phyloP scores from a whole-genome alignment of 2,797 vertebrate species.

The Graptemys geographica region DNA sequence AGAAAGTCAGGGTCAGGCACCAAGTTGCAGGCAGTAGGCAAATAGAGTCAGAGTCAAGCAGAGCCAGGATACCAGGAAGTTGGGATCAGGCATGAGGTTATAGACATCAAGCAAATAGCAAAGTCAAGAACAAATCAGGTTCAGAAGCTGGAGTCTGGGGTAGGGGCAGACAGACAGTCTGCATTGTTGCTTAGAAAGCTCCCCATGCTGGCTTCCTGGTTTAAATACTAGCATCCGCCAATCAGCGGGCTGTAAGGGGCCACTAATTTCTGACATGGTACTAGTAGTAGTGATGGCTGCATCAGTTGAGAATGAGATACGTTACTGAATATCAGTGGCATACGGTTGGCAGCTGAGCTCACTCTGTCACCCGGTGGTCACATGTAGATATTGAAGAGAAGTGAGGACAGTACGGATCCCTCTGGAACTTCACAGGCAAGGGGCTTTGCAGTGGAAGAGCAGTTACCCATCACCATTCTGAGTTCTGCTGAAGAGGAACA shows the following conservation, averaged over 20 bases:
- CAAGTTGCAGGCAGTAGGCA: neutral
- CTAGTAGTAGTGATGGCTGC: neutral
- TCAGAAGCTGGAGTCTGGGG: no score
- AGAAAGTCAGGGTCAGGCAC: neutral
- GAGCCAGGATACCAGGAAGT: neutral
- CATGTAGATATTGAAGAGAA: neutral
- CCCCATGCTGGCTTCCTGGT: no score
- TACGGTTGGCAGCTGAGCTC: neutral
- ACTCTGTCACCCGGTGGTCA: neutral
- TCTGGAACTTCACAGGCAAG: neutral
- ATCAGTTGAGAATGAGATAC: neutral
- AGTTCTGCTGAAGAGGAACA: neutral
- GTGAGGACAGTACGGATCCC: neutral
- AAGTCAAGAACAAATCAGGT: neutral
- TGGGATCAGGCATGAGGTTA: neutral
- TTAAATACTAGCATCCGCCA: no score
- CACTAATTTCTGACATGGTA: neutral
- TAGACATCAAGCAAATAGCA: neutral
- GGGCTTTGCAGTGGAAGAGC: neutral
- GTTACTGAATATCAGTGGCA: neutral
- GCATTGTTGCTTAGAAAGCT: no score
- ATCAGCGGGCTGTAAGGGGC: no score
- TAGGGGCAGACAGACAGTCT: no score
- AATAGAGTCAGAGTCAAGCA: neutral
- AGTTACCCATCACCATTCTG: neutral